Conservation (phyloP, 2,888 invertebrate species). For the Heliconius sara region DNA sequence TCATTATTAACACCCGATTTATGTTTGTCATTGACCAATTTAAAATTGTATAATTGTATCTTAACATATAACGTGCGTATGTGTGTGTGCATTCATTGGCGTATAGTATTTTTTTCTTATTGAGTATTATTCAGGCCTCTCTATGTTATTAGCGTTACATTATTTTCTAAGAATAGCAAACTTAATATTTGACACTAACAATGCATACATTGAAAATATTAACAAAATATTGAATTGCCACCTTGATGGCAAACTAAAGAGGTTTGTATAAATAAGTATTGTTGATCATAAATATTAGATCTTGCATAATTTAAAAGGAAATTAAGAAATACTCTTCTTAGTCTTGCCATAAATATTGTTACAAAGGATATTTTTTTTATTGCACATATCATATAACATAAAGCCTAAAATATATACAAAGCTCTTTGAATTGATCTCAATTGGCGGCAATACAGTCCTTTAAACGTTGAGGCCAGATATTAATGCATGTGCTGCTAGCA, state of each 20-base stretch:
- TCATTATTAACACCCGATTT: not conserved
- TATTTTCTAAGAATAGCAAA: not conserved
- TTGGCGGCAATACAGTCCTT: no score
- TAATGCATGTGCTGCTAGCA: no score
- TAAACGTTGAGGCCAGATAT: no score
- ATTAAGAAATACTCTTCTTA: not conserved
- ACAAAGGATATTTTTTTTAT: no score
- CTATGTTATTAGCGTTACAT: not conserved
- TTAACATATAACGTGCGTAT: not conserved
- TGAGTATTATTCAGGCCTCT: not conserved
- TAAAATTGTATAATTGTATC: conserved; percentile 2
- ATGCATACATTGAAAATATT: not conserved
- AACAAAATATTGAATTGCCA: not conserved
- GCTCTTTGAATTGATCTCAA: no score
- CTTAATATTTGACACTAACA: not conserved
- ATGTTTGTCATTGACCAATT: conserved; percentile 13
- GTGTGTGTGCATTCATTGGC: not conserved
- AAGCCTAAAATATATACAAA: no score
- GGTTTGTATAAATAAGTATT: not conserved
- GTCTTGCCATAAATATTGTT: no score
- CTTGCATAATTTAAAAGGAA: not conserved
- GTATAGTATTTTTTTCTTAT: not conserved
- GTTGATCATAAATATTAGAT: not conserved
- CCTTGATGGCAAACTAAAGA: not conserved
- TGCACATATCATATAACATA: no score